These are phyloP conservation scores for Drosophila ercepeae DNA, from an alignment of 1,140 invertebrate species.

Conservation along the genomic window DNA sequence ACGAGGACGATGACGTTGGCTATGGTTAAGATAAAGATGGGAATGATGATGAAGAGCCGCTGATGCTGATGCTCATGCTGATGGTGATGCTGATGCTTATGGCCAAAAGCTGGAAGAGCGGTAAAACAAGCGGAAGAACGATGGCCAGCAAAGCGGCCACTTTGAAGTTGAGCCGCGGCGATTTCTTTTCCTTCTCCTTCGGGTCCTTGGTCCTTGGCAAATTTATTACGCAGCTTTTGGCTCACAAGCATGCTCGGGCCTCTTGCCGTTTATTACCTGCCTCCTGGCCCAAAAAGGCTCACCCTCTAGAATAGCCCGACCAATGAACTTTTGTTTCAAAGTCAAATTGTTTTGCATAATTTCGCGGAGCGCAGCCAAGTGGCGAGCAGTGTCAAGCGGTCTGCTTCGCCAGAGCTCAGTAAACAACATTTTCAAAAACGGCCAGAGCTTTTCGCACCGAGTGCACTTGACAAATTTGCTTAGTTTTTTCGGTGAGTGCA, in stretches of 20 bases:
- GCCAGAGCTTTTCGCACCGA: slow-evolving; percentile 32
- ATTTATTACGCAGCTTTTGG: slow-evolving; percentile 76
- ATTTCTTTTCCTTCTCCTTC: slow-evolving; percentile 11
- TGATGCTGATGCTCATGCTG: slow-evolving; percentile 29
- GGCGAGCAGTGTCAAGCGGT: slow-evolving; percentile 73
- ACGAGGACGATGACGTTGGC: slow-evolving; percentile 3
- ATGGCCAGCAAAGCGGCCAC: slow-evolving; percentile 29
- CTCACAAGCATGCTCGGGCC: slow-evolving; percentile 30
- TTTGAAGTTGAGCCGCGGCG: slow-evolving; percentile 31
- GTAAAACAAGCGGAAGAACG: slow-evolving; percentile 62
- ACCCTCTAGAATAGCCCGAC: slow-evolving; percentile 15
- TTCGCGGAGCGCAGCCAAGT: slow-evolving; percentile 66
- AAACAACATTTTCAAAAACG: slow-evolving; percentile 62
- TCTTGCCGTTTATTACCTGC: slow-evolving; percentile 42
- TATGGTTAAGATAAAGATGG: slow-evolving; percentile 16
- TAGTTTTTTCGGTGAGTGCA: slow-evolving; percentile 66
- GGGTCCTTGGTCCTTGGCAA: slow-evolving; percentile 31
- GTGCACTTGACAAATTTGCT: slow-evolving; percentile 78
- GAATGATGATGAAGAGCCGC: slow-evolving; percentile 8
- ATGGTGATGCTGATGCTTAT: slow-evolving; percentile 26
- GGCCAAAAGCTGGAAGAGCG: slow-evolving; percentile 8
- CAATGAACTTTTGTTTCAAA: slow-evolving; percentile 70
- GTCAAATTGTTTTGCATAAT: slow-evolving; percentile 79
- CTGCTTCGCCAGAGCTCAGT: slow-evolving; percentile 31
- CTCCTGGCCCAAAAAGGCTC: not conserved